A percentile compares a stretch with the other conserved stretches of the same genome.
These are phyloP conservation scores for Nowickia ferox DNA, from an alignment of 2,888 invertebrate genomes.

Conservation along the genomic window DNA sequence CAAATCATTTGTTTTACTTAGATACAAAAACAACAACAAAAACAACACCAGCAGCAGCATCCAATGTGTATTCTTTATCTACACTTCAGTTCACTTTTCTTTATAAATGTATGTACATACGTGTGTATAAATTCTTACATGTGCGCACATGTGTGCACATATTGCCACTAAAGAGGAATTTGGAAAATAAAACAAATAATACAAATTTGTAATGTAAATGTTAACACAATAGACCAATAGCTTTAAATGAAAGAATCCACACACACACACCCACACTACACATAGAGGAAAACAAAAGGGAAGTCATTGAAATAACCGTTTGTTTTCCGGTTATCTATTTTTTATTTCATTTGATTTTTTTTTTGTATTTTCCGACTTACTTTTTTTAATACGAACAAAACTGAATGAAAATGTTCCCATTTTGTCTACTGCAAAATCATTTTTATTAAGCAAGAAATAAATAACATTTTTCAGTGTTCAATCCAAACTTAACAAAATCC, in stretches of 20 bases:
- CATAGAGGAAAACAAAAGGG: background rate
- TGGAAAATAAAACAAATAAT: conserved; percentile 54
- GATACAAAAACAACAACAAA: background rate
- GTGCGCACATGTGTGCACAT: background rate
- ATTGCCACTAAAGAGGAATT: conserved; percentile 25
- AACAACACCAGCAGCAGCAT: conserved; percentile 24
- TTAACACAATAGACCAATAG: conserved; percentile 54
- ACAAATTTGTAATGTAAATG: conserved; percentile 67
- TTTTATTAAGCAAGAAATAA: conserved; percentile 5
- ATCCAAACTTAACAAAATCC: conserved; percentile 71
- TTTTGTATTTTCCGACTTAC: background rate
- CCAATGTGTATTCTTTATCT: conserved; percentile 29
- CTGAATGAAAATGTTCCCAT: conserved; percentile 23
- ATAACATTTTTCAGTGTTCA: conserved; percentile 27
- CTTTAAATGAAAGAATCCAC: background rate
- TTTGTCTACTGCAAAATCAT: conserved; percentile 17
- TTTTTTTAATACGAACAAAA: background rate
- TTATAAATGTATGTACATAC: too few species aligned
- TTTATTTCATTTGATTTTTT: conserved; percentile 12
- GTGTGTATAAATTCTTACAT: background rate
- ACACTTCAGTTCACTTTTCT: conserved; percentile 27
- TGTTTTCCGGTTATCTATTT: conserved; percentile 10
- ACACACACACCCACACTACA: background rate
- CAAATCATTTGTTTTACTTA: conserved; percentile 73
- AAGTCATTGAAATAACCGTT: conserved; percentile 37